Evolutionary conservation across 2,888 invertebrate species (phyloP).

Genomic region (Noctua janthina): DNA sequence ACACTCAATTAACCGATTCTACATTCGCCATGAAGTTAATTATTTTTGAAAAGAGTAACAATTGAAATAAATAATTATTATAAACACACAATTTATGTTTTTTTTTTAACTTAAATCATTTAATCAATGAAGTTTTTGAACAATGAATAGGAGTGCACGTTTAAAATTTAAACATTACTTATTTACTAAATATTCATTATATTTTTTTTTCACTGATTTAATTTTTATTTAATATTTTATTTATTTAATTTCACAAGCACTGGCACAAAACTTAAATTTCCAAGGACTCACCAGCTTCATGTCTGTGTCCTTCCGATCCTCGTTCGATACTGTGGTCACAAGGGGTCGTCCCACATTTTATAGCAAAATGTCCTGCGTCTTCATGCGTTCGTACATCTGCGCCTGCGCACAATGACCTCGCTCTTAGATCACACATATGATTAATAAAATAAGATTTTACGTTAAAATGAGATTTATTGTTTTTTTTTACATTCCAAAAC

Average conservation of each 20-base stretch:
- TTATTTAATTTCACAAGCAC: slow-evolving; percentile 61
- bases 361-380: slow-evolving; percentile 85
- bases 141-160: neutral
- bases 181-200: neutral
- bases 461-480: slow-evolving; percentile 58
- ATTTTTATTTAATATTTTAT: slow-evolving; percentile 27
- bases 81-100: neutral
- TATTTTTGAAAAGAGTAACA: neutral
- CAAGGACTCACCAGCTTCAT: slow-evolving; percentile 90
- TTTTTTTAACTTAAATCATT: neutral
- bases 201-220: slow-evolving; percentile 32
- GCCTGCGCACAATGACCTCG: slow-evolving; percentile 86
- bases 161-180: neutral
- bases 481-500: slow-evolving; percentile 9
- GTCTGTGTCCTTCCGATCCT: slow-evolving; percentile 85
- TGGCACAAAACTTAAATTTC: slow-evolving; percentile 68
- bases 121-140: neutral
- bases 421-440: slow-evolving; percentile 72
- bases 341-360: slow-evolving; percentile 84
- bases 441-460: slow-evolving; percentile 66
- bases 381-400: slow-evolving; percentile 77
- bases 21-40: neutral
- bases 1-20: slow-evolving; percentile 20
- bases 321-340: slow-evolving; percentile 83
- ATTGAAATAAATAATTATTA: neutral